A percentile compares a stretch with the other conserved stretches of the same genome.
phyloP scores from a whole-genome alignment of 2,888 invertebrate species.

The Agrotis ipsilon region DNA sequence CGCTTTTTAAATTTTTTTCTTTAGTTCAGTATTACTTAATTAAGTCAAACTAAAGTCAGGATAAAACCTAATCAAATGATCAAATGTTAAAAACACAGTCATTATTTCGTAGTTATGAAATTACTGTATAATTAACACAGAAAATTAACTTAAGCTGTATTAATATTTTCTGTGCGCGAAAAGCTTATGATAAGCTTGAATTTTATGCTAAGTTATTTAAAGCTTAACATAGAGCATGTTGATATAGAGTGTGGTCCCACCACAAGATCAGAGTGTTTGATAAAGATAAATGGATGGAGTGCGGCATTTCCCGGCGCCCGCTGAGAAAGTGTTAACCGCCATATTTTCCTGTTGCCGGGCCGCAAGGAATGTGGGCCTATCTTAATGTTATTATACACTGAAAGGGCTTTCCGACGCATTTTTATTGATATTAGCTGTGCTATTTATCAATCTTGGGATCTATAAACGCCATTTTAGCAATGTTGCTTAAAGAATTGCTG shows the following conservation, averaged over 20 bases:
- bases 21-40: too few relatives aligned
- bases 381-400: conserved; percentile 7
- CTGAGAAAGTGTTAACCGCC: conserved; percentile 42
- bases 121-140: too few relatives aligned
- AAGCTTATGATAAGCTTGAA: neutral
- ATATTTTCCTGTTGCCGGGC: conserved; percentile 46
- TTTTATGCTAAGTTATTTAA: neutral
- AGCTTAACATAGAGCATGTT: neutral
- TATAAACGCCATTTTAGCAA: too few relatives aligned
- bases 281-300: conserved; percentile 30
- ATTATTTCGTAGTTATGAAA: too few relatives aligned
- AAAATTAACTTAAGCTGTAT: too few relatives aligned
- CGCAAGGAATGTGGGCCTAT: conserved; percentile 29
- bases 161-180: too few relatives aligned
- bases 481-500: too few relatives aligned
- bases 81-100: too few relatives aligned
- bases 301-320: conserved; percentile 49
- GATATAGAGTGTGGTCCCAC: neutral
- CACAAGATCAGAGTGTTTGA: conserved; percentile 16
- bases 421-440: conserved; percentile 9
- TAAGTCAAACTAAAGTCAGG: too few relatives aligned
- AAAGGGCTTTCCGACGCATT: conserved; percentile 3
- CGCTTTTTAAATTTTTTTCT: neutral
- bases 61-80: too few relatives aligned
- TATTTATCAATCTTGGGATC: neutral